phyloP scores from a whole-genome alignment of 2,888 invertebrate genomes.

The Acrocera orbiculus region DNA sequence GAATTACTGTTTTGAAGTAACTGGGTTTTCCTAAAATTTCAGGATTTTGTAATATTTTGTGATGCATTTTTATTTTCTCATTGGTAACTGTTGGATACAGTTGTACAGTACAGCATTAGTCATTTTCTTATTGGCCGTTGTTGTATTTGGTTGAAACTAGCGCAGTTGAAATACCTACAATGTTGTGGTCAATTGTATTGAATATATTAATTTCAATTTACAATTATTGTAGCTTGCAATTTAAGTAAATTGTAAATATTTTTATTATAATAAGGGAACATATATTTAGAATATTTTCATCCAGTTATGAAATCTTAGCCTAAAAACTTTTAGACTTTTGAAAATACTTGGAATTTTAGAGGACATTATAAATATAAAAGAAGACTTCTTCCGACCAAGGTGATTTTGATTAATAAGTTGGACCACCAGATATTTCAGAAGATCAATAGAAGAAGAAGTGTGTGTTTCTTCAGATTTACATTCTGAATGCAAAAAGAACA shows the following conservation, averaged over 20 bases:
- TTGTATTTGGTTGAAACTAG: too few species aligned
- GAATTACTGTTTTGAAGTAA: constrained; percentile 1
- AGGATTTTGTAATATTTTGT: constrained; percentile 1
- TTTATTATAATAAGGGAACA: constrained; percentile 3
- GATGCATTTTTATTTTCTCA: constrained; percentile 3
- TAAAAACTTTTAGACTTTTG: constrained; percentile 1
- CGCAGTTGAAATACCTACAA: constrained; percentile 1
- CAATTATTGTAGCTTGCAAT: constrained; percentile 1
- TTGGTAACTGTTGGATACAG: neutral
- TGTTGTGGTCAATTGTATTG: constrained; percentile 1
- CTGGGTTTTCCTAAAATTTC: constrained; percentile 1
- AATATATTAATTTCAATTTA: constrained; percentile 3
- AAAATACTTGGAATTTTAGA: constrained; percentile 1
- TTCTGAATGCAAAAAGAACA: neutral
- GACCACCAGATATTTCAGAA: neutral
- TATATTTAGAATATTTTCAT: constrained; percentile 3
- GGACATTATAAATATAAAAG: constrained; percentile 2
- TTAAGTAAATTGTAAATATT: constrained; percentile 3
- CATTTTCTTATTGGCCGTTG: too few species aligned
- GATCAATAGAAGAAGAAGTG: constrained; percentile 1
- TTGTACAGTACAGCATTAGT: too few species aligned
- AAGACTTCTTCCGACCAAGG: constrained; percentile 1
- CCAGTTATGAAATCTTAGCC: neutral
- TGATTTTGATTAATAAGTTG: constrained; percentile 2
- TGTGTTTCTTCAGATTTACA: constrained; percentile 2